Conservation (phyloP, 2,888 invertebrate genomes). For the Phyto melanocephala region DNA sequence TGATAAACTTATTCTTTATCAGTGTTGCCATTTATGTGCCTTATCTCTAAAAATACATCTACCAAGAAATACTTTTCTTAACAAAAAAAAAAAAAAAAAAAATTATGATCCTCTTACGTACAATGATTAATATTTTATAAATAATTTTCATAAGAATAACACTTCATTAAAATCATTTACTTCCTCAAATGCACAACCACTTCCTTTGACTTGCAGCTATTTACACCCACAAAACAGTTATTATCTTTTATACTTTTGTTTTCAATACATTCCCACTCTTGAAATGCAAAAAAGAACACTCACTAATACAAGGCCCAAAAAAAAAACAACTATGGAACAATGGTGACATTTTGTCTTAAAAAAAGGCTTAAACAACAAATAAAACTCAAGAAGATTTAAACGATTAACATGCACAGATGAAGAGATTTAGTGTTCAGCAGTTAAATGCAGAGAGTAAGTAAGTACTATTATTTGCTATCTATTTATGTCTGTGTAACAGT, state of each 20-base stretch:
- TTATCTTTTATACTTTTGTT: constrained; percentile 1
- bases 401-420: constrained; percentile 41
- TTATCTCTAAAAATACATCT: too few relatives aligned
- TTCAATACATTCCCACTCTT: background rate
- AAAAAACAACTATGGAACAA: constrained; percentile 2
- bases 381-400: constrained; percentile 42
- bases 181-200: constrained; percentile 16
- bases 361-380: constrained; percentile 49
- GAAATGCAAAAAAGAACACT: constrained; percentile 4
- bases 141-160: constrained; percentile 40
- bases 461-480: background rate
- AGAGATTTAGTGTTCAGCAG: constrained; percentile 23
- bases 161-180: constrained; percentile 1
- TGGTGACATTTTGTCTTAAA: background rate
- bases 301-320: background rate
- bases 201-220: constrained; percentile 49
- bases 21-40: too few relatives aligned
- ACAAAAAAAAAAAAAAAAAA: background rate
- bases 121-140: constrained; percentile 34
- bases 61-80: constrained; percentile 14
- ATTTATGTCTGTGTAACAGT: background rate
- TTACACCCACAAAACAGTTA: constrained; percentile 60
- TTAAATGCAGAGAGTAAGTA: constrained; percentile 28
- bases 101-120: constrained; percentile 49
- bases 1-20: background rate